Percentiles rank a stretch among this genome's conserved stretches.
These are phyloP conservation scores for Pygmarrhopalites habei DNA, from an alignment of 1,140 invertebrate genomes.

Conservation along the genomic window DNA sequence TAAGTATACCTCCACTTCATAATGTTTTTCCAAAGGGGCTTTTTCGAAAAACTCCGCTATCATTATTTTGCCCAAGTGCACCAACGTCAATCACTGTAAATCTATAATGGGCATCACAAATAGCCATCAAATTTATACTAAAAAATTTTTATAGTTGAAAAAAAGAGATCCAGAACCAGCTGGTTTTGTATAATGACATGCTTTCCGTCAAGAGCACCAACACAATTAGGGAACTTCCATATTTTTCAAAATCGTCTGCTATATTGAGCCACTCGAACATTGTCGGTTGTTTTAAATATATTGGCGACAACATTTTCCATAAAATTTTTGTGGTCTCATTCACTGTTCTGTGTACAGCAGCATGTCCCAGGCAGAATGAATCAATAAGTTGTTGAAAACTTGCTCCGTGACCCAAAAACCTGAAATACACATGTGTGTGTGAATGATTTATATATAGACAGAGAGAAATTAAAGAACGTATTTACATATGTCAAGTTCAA, in stretches of 20 bases:
- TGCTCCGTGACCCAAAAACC: slow-evolving; percentile 9
- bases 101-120: slow-evolving; percentile 29
- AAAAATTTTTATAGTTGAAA: slow-evolving; percentile 42
- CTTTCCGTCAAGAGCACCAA: slow-evolving; percentile 42
- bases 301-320: too few species aligned
- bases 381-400: too few species aligned
- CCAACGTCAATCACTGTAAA: slow-evolving; percentile 40
- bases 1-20: not conserved
- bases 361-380: slow-evolving; percentile 3
- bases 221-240: slow-evolving; percentile 39
- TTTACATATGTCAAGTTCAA: not conserved
- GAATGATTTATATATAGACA: not conserved
- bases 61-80: slow-evolving; percentile 27
- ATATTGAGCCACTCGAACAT: not conserved
- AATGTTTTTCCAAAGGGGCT: slow-evolving; percentile 22
- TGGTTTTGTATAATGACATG: slow-evolving; percentile 40
- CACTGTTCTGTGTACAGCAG: too few species aligned
- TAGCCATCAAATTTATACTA: slow-evolving; percentile 31
- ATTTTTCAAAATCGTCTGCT: not conserved
- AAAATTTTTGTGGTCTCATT: not conserved
- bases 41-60: slow-evolving; percentile 32
- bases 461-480: not conserved
- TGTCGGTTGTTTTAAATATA: too few species aligned
- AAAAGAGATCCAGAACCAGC: slow-evolving; percentile 36
- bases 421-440: not conserved